Base-by-base conservation (phyloP, 64 coral and sea anemone genomes). In the Porites australiensis region DNA sequence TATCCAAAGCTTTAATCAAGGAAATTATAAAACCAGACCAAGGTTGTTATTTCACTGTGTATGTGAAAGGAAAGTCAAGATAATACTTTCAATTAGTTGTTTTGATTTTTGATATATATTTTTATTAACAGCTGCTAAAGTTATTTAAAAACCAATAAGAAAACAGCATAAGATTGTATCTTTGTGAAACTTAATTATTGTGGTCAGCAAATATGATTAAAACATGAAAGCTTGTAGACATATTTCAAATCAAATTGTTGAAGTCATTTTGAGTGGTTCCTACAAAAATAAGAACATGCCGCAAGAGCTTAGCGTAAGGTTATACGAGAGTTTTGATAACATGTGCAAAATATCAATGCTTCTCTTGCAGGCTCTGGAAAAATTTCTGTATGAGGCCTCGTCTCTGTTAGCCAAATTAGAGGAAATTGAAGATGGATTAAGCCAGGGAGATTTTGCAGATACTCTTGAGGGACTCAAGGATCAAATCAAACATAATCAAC, bases 371-470 rank as follows among this genome's bases (percentile, higher is more conserved):
- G 97, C 87, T 77, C 58, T 98, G 88, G 97, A 98, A 93, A 98
- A 96, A 64, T 98, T 98, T 92, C 91, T 96, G 44, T 98, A 92
- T 74, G 97, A 98, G 90, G 97, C 97, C 74, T 96, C 92, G 69
- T 95, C 97, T 14, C 75, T 98, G n/a, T 85, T 98, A 76, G 89
- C 97, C 90, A 98, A 98, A 60, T 79, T 98, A 82, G 97, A 98
- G 57, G 97, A 98, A 89, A 98, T 98, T 50, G 91, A 98, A 52
- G 97, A 98, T 79, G 94, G 97, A 23, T 77, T 98, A 59, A 85
- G 70, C 61, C 86, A 82, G 19, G 75, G 96, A 58, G 94, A 96
- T 14, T 98, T 96, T 89, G 90, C 97, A 12, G 94, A 98, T 63
- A 93, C 82, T 55, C 75, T 96, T 76, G 97, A 96, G 14, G 91